phyloP scores from a whole-genome alignment of 2,113 vertebrate genomes.

The Gnathonemus longibarbis region DNA sequence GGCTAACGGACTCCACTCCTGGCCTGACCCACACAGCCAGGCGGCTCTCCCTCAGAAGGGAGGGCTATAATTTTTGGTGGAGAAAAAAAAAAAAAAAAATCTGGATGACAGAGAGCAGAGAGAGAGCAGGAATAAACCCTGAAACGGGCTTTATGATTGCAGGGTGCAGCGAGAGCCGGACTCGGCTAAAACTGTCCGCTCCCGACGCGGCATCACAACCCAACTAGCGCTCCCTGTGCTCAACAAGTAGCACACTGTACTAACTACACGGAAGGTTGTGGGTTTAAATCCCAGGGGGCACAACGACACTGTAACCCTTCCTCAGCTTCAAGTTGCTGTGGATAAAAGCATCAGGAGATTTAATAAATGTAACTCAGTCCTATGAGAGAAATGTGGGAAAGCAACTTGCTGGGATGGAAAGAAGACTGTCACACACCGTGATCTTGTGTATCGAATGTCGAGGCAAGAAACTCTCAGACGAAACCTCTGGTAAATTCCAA shows the following conservation, averaged over 20 bases:
- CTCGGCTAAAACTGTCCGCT: neutral
- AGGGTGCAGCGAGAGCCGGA: neutral
- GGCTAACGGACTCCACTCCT: neutral
- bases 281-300: neutral
- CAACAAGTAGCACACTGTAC: neutral
- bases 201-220: too few species aligned
- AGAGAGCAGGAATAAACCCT: neutral
- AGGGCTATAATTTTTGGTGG: constrained; percentile 21
- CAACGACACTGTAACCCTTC: neutral
- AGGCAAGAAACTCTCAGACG: neutral
- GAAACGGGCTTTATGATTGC: neutral
- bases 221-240: neutral
- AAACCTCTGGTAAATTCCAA: neutral
- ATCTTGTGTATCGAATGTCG: neutral
- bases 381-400: neutral
- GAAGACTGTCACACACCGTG: neutral
- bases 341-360: neutral
- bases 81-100: neutral
- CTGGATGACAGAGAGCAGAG: neutral
- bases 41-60: neutral
- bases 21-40: neutral
- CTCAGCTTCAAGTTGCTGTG: neutral
- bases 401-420: neutral
- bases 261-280: neutral
- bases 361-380: neutral